These are phyloP conservation scores for Pseudorasbora parva DNA, from an alignment of 2,113 vertebrate species.

Conservation along the genomic window DNA sequence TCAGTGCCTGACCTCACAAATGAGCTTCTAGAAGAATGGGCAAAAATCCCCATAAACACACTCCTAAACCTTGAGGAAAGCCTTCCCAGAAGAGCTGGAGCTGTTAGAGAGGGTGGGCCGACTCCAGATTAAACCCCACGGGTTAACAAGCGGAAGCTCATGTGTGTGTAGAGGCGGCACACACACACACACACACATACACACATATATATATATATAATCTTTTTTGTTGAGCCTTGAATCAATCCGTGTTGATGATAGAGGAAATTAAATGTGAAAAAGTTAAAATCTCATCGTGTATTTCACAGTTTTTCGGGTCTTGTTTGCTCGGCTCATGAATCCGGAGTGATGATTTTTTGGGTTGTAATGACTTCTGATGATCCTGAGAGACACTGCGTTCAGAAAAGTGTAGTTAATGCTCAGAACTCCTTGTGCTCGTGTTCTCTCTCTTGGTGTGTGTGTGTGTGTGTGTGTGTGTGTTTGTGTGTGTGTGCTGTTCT, in stretches of 20 bases:
- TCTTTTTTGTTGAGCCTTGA: background rate
- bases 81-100: too few species aligned
- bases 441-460: background rate
- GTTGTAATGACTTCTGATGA: background rate
- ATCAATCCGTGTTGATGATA: background rate
- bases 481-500: background rate
- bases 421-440: background rate
- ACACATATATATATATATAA: too few species aligned
- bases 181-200: too few species aligned
- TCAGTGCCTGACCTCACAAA: too few species aligned
- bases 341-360: background rate
- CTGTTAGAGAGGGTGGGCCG: too few species aligned
- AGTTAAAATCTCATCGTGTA: background rate
- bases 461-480: too few species aligned
- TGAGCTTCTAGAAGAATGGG: too few species aligned
- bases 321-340: background rate
- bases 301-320: background rate
- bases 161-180: too few species aligned
- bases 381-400: background rate
- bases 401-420: background rate
- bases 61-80: too few species aligned
- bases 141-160: too few species aligned
- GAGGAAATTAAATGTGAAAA: background rate
- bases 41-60: too few species aligned
- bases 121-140: too few species aligned